Conservation (phyloP, 2,888 invertebrate genomes). For the Parelbella ahira region DNA sequence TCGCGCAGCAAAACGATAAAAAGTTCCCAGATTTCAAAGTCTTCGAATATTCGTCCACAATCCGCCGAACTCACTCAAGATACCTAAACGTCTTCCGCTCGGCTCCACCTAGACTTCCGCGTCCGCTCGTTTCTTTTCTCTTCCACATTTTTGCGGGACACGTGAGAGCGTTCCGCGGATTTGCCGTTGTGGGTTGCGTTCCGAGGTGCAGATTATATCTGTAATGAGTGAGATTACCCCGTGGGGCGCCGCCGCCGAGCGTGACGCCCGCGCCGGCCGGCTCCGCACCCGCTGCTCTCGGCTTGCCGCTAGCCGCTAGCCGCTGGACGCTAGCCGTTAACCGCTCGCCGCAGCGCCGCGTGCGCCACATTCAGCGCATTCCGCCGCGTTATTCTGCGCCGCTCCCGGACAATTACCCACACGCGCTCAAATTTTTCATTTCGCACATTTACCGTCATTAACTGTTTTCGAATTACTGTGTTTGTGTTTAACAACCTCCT, state of each 20-base stretch:
- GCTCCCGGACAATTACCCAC: conserved; percentile 37
- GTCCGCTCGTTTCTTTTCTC: conserved; percentile 47
- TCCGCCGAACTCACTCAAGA: conserved; percentile 32
- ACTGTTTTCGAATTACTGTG: no score
- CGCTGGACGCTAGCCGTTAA: no score
- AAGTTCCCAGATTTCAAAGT: conserved; percentile 32
- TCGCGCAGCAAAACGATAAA: conserved; percentile 41
- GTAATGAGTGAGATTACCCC: conserved; percentile 56
- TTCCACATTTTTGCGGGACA: conserved; percentile 47
- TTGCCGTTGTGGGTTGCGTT: conserved; percentile 48
- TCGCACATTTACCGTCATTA: no score
- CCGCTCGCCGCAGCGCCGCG: conserved; percentile 17
- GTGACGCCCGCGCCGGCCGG: conserved; percentile 38
- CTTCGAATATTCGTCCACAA: conserved; percentile 36
- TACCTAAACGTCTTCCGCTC: conserved; percentile 39
- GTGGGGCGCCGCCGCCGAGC: conserved; percentile 39
- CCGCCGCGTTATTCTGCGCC: conserved; percentile 37
- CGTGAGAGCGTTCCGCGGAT: conserved; percentile 52
- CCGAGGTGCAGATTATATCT: conserved; percentile 57
- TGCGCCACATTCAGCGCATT: conserved; percentile 38
- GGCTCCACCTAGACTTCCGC: conserved; percentile 39
- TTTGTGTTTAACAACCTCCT: no score
- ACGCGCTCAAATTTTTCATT: conserved; percentile 32
- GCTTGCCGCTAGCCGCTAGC: no score
- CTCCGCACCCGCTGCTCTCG: not conserved